phyloP scores from a whole-genome alignment of 2,888 invertebrate genomes.

The Deladenus siricidicola region DNA sequence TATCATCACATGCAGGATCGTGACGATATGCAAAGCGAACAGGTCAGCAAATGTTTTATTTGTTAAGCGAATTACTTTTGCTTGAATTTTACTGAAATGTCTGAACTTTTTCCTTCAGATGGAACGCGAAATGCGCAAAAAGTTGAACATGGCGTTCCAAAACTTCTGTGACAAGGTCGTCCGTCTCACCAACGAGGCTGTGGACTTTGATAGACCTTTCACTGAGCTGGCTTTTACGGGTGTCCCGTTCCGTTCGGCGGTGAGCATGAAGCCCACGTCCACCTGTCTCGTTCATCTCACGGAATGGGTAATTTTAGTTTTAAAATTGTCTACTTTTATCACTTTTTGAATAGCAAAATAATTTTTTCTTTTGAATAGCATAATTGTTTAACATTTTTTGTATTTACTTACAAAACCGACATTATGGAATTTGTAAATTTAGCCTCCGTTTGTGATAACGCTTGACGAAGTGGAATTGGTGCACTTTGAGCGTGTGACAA shows the following conservation, averaged over 20 bases:
- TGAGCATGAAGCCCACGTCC: slow-evolving; percentile 79
- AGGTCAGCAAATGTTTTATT: too few relatives aligned
- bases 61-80: background rate
- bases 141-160: slow-evolving; percentile 92
- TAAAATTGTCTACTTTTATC: background rate
- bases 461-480: slow-evolving; percentile 94
- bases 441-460: slow-evolving; percentile 94
- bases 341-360: too few relatives aligned
- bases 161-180: slow-evolving; percentile 96
- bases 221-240: slow-evolving; percentile 94
- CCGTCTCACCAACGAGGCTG: slow-evolving; percentile 84
- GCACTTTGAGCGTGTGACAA: slow-evolving; percentile 96
- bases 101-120: too few relatives aligned
- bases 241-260: slow-evolving; percentile 71
- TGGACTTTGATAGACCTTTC: slow-evolving; percentile 98
- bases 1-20: slow-evolving; percentile 99
- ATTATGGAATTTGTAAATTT: slow-evolving; percentile 13
- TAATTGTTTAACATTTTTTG: too few relatives aligned
- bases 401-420: too few relatives aligned
- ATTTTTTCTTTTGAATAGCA: too few relatives aligned
- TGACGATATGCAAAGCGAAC: slow-evolving; percentile 95
- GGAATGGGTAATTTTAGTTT: slow-evolving; percentile 75
- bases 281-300: slow-evolving; percentile 93
- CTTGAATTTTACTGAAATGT: too few relatives aligned
- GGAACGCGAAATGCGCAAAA: slow-evolving; percentile 88